Evolutionary conservation across 2,888 invertebrate species (phyloP), one percentile per base, ranked within the genome.

Genomic region (Lasioglossum leucozonium): DNA sequence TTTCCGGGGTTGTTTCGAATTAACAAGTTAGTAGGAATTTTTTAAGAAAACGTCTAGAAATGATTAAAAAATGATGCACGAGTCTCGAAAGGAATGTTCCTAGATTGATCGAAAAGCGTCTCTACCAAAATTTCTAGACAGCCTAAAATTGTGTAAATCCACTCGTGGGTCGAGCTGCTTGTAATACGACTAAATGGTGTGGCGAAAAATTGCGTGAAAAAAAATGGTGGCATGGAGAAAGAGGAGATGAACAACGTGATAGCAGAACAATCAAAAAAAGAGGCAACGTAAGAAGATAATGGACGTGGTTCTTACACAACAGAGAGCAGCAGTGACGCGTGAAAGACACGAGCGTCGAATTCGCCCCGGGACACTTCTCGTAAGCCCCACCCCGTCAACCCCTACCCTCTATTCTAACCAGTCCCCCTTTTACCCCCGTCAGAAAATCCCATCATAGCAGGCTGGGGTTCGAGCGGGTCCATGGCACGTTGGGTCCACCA

Each of bases 351-450:
- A 81, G 90, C 86, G 73, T 83, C 79, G 80, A 84, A 82, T 75
- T 84, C 86, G 65, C 47, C 51, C 47, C 72, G 44, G 62, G 55
- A 78, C 74, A 77, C 71, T 82, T 77, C 83, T 62, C 88, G 83
- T 90, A 91, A 91, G 94, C 94, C 94, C 95, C 94, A 94, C 94
- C 95, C 88, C 82, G 83, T 83, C 84, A 89, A 89, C 91, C 91
- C 91, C 93, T 92, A 91, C 91, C 91, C 92, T 89, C 88, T 77
- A 77, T 65, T 51, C 85, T 77, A 91, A 84, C 82, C 92, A 91
- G 89, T 91, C 91, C 93, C 91, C 92, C 93, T 90, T 90, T 91
- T 90, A 87, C 89, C 91, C 91, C 89, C 91, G 79, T 84, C 88
- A 87, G 86, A 91, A 91, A 93, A 93, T 92, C 92, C 93, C 92